phyloP scores from a whole-genome alignment of 2,113 vertebrate genomes.

The Ceuthmochares aereus region DNA sequence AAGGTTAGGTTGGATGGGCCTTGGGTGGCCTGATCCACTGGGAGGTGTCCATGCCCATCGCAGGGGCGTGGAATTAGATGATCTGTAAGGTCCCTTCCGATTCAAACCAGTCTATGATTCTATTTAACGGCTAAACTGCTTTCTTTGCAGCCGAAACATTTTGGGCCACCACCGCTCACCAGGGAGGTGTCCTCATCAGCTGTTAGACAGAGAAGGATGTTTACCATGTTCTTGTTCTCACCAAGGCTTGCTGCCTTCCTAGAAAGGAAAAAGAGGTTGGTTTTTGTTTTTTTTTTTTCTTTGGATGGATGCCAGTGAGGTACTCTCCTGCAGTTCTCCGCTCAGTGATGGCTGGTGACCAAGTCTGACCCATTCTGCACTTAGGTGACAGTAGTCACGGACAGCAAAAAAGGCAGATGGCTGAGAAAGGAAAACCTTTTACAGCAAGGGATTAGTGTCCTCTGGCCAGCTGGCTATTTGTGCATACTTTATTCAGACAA shows the following conservation, averaged over 20 bases:
- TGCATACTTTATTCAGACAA: background rate
- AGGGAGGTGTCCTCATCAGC: background rate
- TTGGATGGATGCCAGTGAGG: background rate
- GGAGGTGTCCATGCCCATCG: too few relatives aligned
- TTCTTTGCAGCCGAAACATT: background rate
- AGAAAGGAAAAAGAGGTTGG: background rate
- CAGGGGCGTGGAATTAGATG: too few relatives aligned
- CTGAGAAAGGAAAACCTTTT: background rate
- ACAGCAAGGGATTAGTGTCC: constrained; percentile 4
- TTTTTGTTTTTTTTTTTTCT: too few relatives aligned
- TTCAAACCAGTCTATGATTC: background rate
- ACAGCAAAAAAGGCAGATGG: constrained; percentile 35
- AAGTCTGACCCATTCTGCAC: background rate
- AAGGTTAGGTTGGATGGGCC: too few relatives aligned
- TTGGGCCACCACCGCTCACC: background rate
- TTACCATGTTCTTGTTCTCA: background rate
- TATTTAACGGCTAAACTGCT: background rate
- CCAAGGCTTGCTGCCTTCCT: background rate
- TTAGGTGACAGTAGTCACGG: background rate
- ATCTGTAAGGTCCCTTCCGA: too few relatives aligned
- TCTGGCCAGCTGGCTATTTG: constrained; percentile 3
- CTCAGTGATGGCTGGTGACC: background rate
- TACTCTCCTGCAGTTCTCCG: background rate
- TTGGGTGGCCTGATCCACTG: too few relatives aligned
- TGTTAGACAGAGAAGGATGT: background rate